phyloP scores from a whole-genome alignment of 2,113 vertebrate genomes.

The Lucifuga dentata region DNA sequence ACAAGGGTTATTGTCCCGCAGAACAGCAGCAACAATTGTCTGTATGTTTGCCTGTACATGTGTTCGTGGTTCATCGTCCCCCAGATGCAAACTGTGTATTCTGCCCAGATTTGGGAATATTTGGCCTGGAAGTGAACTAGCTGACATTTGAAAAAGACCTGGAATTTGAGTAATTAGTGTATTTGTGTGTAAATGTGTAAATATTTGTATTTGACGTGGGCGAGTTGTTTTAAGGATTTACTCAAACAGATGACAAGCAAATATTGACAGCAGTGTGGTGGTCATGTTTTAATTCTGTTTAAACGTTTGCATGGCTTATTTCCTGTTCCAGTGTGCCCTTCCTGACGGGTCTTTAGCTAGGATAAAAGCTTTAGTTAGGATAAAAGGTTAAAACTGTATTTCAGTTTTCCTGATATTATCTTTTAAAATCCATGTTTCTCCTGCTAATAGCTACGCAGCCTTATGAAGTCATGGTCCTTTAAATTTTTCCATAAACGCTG shows the following conservation, averaged over 20 bases:
- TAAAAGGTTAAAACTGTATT: too few relatives aligned
- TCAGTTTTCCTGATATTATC: too few relatives aligned
- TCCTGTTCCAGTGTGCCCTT: slow-evolving; percentile 16
- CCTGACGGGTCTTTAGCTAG: slow-evolving; percentile 36
- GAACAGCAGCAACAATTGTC: slow-evolving; percentile 80
- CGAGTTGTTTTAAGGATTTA: slow-evolving; percentile 27
- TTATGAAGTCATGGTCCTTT: too few relatives aligned
- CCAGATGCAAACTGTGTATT: slow-evolving; percentile 68
- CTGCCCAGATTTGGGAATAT: slow-evolving; percentile 58
- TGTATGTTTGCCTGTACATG: slow-evolving; percentile 70
- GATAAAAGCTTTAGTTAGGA: too few relatives aligned
- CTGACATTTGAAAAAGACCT: slow-evolving; percentile 49
- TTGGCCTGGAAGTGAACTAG: slow-evolving; percentile 37
- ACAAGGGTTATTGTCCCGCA: slow-evolving; percentile 76
- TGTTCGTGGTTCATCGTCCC: slow-evolving; percentile 61
- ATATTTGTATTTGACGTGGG: slow-evolving; percentile 37
- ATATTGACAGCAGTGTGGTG: slow-evolving; percentile 41
- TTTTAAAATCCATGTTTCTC: too few relatives aligned
- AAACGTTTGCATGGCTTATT: slow-evolving; percentile 38
- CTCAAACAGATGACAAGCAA: slow-evolving; percentile 49
- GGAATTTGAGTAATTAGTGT: slow-evolving; percentile 55
- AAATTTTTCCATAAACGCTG: too few relatives aligned
- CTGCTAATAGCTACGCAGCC: too few relatives aligned
- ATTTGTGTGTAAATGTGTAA: too few relatives aligned
- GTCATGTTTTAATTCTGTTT: slow-evolving; percentile 57